These are phyloP conservation scores for Caenorhabditis sp. DNA, from an alignment of 2,888 invertebrate species.

Conservation along the genomic window DNA sequence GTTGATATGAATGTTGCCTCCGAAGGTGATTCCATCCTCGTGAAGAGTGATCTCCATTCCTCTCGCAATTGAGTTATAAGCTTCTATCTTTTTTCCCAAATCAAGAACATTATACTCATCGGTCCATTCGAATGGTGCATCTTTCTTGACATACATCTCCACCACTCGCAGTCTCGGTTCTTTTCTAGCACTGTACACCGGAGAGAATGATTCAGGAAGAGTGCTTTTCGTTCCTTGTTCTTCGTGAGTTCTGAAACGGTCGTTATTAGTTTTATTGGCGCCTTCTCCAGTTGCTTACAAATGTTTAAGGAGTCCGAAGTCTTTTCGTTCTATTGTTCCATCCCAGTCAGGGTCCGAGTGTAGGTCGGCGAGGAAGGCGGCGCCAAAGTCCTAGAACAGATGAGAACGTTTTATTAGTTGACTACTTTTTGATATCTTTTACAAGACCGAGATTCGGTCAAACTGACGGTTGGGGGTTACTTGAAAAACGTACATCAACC, in stretches of 20 bases:
- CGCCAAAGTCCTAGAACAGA: slow-evolving; percentile 69
- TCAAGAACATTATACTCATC: slow-evolving; percentile 65
- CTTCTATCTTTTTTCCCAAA: slow-evolving; percentile 83
- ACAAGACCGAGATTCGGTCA: too few relatives aligned
- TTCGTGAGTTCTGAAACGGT: slow-evolving; percentile 73
- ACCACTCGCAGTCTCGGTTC: slow-evolving; percentile 63
- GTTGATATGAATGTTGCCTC: slow-evolving; percentile 85
- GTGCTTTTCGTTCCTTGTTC: slow-evolving; percentile 55
- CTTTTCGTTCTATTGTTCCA: slow-evolving; percentile 77
- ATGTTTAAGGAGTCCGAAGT: slow-evolving; percentile 77
- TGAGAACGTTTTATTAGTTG: too few relatives aligned
- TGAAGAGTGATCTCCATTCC: slow-evolving; percentile 84
- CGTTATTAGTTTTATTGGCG: slow-evolving; percentile 76
- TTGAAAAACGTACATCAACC: slow-evolving; percentile 47
- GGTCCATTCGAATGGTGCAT: slow-evolving; percentile 73
- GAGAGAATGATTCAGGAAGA: slow-evolving; percentile 63
- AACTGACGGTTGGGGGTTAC: too few relatives aligned
- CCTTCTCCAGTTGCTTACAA: slow-evolving; percentile 73
- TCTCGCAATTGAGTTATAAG: slow-evolving; percentile 84
- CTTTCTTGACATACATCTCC: slow-evolving; percentile 76
- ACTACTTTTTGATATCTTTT: too few relatives aligned
- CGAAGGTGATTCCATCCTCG: slow-evolving; percentile 83
- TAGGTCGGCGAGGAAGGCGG: slow-evolving; percentile 71
- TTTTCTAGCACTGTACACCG: slow-evolving; percentile 44
- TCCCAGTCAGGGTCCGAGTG: slow-evolving; percentile 73